Percentiles rank a stretch among this genome's conserved stretches.
Conservation (phyloP, 2,797 vertebrate genomes). For the Microctenopoma steveboyesi region DNA sequence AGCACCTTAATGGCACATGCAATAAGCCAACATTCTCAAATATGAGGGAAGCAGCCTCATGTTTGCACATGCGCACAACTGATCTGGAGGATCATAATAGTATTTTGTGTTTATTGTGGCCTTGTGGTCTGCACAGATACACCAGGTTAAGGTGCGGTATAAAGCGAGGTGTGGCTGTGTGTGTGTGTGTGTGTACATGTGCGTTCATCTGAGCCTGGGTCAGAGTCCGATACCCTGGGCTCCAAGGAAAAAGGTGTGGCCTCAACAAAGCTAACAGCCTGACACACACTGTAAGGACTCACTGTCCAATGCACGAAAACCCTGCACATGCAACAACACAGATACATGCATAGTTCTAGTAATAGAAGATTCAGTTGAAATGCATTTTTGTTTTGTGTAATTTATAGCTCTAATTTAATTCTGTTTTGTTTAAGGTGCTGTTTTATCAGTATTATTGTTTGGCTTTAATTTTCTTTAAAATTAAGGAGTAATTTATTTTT, state of each 20-base stretch:
- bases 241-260: slow-evolving; percentile 69
- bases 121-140: background rate
- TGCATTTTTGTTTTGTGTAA: background rate
- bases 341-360: background rate
- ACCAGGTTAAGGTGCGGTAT: slow-evolving; percentile 8
- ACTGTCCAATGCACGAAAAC: slow-evolving; percentile 2
- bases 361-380: background rate
- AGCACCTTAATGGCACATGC: slow-evolving; percentile 12
- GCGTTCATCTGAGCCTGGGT: slow-evolving; percentile 47
- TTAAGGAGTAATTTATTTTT: background rate
- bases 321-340: background rate
- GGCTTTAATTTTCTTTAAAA: no score
- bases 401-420: background rate
- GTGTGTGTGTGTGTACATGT: slow-evolving; percentile 9
- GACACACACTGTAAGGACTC: slow-evolving; percentile 35
- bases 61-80: slow-evolving; percentile 9
- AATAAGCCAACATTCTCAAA: slow-evolving; percentile 5
- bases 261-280: slow-evolving; percentile 59
- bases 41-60: background rate
- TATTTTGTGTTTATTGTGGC: slow-evolving; percentile 12
- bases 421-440: background rate
- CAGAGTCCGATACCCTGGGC: slow-evolving; percentile 73
- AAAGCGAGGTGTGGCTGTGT: slow-evolving; percentile 15
- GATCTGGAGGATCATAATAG: background rate
- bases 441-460: no score